Conservation (phyloP, 2,113 vertebrate genomes). For the Myodes glareolus region DNA sequence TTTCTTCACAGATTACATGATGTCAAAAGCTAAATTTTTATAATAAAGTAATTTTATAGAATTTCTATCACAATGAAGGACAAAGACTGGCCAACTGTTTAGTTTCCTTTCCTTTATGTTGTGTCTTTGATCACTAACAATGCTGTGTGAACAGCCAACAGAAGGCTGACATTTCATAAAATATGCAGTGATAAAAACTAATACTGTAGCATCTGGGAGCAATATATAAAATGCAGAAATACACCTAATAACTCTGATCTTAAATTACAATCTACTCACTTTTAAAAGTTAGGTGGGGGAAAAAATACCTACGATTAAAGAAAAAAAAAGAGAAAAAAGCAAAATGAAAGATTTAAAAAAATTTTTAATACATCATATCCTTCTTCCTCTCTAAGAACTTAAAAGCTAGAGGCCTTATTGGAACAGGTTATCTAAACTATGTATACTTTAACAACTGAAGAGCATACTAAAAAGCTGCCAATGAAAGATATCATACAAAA, state of each 20-base stretch:
- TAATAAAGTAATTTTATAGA: constrained; percentile 85
- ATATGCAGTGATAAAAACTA: constrained; percentile 94
- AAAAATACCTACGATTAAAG: constrained; percentile 82
- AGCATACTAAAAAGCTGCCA: constrained; percentile 71
- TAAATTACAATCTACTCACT: constrained; percentile 91
- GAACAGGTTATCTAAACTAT: constrained; percentile 64
- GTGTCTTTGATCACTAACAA: constrained; percentile 93
- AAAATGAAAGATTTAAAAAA: background rate
- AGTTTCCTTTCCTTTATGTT: constrained; percentile 90
- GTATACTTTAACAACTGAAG: constrained; percentile 69
- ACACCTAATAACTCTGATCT: constrained; percentile 93
- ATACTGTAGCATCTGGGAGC: constrained; percentile 92
- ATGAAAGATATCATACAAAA: constrained; percentile 39
- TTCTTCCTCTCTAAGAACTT: constrained; percentile 63
- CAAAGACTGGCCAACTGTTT: constrained; percentile 91
- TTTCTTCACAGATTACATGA: constrained; percentile 63
- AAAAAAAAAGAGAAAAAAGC: background rate
- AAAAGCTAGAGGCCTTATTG: constrained; percentile 78
- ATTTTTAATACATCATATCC: constrained; percentile 71
- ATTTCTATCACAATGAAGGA: constrained; percentile 89
- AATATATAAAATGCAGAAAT: constrained; percentile 93
- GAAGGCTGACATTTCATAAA: constrained; percentile 94
- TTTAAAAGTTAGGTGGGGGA: constrained; percentile 87
- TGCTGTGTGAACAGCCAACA: constrained; percentile 91
- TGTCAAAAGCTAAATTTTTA: constrained; percentile 81